These are phyloP conservation scores for Scylla paramamosain DNA, from an alignment of 1,140 invertebrate genomes.

Conservation along the genomic window DNA sequence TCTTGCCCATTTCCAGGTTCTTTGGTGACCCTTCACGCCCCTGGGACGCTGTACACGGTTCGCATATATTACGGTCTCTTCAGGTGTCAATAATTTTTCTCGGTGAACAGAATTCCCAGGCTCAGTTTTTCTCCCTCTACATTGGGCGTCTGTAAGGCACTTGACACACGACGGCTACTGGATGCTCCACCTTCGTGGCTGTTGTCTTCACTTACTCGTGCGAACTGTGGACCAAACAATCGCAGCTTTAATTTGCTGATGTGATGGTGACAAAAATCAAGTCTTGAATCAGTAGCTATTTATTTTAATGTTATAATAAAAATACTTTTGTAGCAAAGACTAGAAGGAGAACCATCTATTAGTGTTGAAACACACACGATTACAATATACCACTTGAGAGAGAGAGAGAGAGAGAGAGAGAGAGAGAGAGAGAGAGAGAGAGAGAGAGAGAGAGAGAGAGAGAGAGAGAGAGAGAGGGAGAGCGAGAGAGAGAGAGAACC, in stretches of 20 bases:
- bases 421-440: not conserved
- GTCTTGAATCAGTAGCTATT: too few species aligned
- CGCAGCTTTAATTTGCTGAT: not conserved
- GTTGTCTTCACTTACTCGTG: not conserved
- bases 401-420: too few species aligned
- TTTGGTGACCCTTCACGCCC: not conserved
- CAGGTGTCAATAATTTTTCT: not conserved
- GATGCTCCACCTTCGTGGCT: not conserved
- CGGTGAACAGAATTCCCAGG: not conserved
- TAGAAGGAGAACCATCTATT: too few species aligned
- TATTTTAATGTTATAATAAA: too few species aligned
- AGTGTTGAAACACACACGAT: too few species aligned
- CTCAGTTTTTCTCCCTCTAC: not conserved
- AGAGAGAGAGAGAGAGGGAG: not conserved
- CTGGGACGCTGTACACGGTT: not conserved
- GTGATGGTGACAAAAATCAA: too few species aligned
- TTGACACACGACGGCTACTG: not conserved
- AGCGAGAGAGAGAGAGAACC: not conserved
- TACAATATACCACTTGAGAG: too few species aligned
- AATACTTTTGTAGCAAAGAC: too few species aligned
- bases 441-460: constrained; percentile 17
- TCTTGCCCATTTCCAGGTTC: too few species aligned
- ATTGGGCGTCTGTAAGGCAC: not conserved
- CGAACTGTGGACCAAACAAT: not conserved
- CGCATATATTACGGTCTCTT: not conserved